Evolutionary conservation across 2,888 invertebrate species (phyloP), one percentile per base, ranked within the genome.

Genomic region (Perithous albicinctus): DNA sequence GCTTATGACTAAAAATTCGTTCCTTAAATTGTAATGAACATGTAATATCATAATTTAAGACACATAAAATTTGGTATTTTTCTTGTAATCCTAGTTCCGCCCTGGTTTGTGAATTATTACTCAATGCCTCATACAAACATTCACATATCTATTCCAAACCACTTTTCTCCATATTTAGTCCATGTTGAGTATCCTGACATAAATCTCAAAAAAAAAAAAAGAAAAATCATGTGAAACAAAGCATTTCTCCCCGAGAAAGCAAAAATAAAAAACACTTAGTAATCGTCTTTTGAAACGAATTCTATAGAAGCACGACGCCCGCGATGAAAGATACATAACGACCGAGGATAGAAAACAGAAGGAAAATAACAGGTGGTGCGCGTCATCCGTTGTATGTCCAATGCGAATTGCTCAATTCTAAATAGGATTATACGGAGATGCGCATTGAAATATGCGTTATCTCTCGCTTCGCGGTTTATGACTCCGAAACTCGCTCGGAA

Each of bases 401-500:
- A 78, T 74, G 81, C 32, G 69, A 81, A 74, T 81, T 70, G 78
- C 78, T 82, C 74, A 64, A 75, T 82, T 78, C 51, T 78, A 74
- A 82, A 78, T 82, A 41, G 78, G 78, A 82, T 82, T 82, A 82
- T 82, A 74, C 70, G 41, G n/a, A 70, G 38, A 18, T 32, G 8
- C 59, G 69, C 74, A 70, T 75, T 82, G 78, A 70, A 78, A 78
- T 82, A 74, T 78, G 81, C 74, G 81, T 82, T 82, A 78, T 82
- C 64, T 82, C 64, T 32, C 15, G 81, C 41, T 70, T 64, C 56
- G 64, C 69, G 78, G 69, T 82, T 82, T 78, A 75, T 82, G 81
- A 63, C 78, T 74, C 64, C 78, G 81, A 81, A 81, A 81, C 12
- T 12, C 46, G 20, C 18, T 32, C 15, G 56, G 56, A n/a, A 43